These are phyloP conservation scores for Bombyx mandarina DNA, from an alignment of 1,140 invertebrate genomes.

Conservation along the genomic window DNA sequence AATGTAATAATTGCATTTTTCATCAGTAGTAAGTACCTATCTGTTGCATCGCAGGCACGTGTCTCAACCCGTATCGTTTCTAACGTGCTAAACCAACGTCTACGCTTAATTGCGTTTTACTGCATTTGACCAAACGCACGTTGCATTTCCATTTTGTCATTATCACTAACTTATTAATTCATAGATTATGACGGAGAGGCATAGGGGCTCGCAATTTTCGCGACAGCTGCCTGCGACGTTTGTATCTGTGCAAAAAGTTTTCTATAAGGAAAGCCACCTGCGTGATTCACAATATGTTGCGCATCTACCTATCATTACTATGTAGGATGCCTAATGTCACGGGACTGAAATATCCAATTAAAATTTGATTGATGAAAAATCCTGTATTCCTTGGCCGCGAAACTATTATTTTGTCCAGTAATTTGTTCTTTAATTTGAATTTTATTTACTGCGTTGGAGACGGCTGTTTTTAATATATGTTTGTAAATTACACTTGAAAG, in stretches of 20 bases:
- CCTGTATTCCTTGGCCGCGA: no score
- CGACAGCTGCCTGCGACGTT: conserved; percentile 33
- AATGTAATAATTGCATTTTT: background rate
- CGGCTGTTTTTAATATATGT: no score
- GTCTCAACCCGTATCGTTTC: conserved; percentile 49
- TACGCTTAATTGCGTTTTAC: conserved; percentile 44
- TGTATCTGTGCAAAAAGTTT: conserved; percentile 63
- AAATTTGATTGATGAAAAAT: no score
- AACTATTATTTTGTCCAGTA: no score
- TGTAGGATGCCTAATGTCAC: no score
- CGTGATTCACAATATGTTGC: conserved; percentile 37
- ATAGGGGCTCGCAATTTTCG: conserved; percentile 67
- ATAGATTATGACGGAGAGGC: conserved; percentile 54
- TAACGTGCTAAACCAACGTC: conserved; percentile 39
- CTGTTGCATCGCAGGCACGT: conserved; percentile 26
- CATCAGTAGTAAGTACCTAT: background rate
- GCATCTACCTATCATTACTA: background rate
- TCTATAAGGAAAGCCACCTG: conserved; percentile 56
- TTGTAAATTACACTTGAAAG: no score
- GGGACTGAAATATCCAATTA: no score
- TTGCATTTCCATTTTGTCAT: conserved; percentile 61
- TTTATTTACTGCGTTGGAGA: no score
- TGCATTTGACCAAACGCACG: conserved; percentile 47
- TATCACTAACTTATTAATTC: conserved; percentile 64
- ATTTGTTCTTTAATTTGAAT: no score